Percentiles rank a stretch among this genome's conserved stretches.
Evolutionary conservation across 2,113 vertebrate genomes (phyloP).

Genomic region (Lampris megalopsis): DNA sequence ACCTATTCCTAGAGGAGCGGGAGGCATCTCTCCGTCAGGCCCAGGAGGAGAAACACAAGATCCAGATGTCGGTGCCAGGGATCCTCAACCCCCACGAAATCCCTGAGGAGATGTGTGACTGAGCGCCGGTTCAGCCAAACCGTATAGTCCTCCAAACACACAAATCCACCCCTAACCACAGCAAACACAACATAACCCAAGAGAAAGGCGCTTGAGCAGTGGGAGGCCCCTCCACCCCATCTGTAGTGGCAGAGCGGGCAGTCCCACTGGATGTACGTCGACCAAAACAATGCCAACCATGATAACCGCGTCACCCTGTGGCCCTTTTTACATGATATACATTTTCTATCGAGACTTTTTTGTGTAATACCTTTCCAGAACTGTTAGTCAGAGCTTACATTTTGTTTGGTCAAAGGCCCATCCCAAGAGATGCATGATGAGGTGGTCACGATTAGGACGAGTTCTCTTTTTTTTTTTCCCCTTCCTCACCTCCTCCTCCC

Average conservation of each 20-base stretch:
- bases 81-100: slow-evolving; percentile 99
- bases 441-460: slow-evolving; percentile 87
- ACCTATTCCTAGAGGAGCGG: slow-evolving; percentile 97
- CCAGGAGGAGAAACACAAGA: slow-evolving; percentile 99
- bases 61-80: slow-evolving; percentile 99
- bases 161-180: slow-evolving; percentile 50
- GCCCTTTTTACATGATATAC: slow-evolving; percentile 92
- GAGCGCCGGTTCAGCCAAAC: slow-evolving; percentile 67
- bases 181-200: slow-evolving; percentile 68
- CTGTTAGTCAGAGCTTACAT: slow-evolving; percentile 86
- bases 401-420: slow-evolving; percentile 81
- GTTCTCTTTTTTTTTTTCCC: slow-evolving; percentile 79
- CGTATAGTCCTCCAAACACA: slow-evolving; percentile 57
- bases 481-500: slow-evolving; percentile 68
- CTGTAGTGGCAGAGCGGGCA: slow-evolving; percentile 69
- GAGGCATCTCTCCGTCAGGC: slow-evolving; percentile 97
- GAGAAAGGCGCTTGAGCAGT: slow-evolving; percentile 61
- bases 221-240: slow-evolving; percentile 33
- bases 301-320: slow-evolving; percentile 91
- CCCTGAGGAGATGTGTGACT: slow-evolving; percentile 99
- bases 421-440: slow-evolving; percentile 94
- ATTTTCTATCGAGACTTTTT: slow-evolving; percentile 96
- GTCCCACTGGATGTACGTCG: slow-evolving; percentile 92
- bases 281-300: slow-evolving; percentile 98
- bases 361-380: slow-evolving; percentile 93